phyloP scores from a whole-genome alignment of 2,888 invertebrate species.

The Saturnia japonica region DNA sequence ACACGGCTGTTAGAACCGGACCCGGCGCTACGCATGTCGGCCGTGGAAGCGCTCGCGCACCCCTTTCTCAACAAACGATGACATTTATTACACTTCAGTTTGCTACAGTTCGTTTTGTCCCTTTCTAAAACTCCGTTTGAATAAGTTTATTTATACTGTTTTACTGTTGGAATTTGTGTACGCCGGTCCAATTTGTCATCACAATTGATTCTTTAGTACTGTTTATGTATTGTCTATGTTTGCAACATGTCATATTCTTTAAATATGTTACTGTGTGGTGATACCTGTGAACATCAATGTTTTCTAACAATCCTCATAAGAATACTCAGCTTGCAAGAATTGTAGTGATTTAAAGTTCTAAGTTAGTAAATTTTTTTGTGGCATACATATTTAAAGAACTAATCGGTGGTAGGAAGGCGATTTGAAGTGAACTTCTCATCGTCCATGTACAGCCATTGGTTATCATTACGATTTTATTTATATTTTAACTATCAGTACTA shows the following conservation, averaged over 20 bases:
- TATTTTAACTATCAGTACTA: neutral
- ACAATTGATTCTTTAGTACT: too few species aligned
- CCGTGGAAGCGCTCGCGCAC: conserved; percentile 88
- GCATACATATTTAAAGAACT: neutral
- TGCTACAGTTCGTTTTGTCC: too few species aligned
- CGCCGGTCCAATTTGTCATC: neutral
- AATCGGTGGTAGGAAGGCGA: neutral
- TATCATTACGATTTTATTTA: neutral
- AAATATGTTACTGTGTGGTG: neutral
- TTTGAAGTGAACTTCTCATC: neutral
- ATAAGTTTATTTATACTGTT: neutral
- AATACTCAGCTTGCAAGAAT: neutral
- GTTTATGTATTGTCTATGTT: too few species aligned
- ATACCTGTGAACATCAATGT: neutral
- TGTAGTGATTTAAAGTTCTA: neutral
- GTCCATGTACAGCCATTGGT: too few species aligned
- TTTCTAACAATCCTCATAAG: neutral
- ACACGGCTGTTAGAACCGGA: conserved; percentile 88
- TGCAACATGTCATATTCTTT: neutral
- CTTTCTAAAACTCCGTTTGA: neutral
- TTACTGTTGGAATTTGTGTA: neutral
- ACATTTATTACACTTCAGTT: neutral
- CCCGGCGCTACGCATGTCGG: conserved; percentile 87
- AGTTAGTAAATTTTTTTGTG: neutral
- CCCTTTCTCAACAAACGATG: conserved; percentile 82